These are phyloP conservation scores for Notiomystis cincta DNA, from an alignment of 2,113 vertebrate genomes.

Conservation along the genomic window DNA sequence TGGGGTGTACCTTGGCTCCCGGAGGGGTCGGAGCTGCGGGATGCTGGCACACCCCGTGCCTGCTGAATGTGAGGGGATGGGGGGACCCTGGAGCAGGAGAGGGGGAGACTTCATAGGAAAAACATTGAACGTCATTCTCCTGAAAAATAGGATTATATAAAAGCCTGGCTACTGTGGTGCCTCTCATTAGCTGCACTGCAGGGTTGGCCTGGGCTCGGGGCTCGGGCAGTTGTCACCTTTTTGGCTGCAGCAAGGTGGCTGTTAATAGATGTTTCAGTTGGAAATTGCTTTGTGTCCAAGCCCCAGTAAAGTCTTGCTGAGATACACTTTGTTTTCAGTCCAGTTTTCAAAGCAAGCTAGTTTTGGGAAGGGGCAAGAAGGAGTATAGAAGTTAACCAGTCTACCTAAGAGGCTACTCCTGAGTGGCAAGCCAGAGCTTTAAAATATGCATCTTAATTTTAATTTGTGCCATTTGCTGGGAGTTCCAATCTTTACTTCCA, in stretches of 20 bases:
- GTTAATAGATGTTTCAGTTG: not conserved
- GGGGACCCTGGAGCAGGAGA: not conserved
- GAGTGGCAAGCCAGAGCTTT: not conserved
- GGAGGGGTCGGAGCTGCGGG: rapidly evolving
- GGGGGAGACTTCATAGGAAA: not conserved
- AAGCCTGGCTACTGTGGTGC: not conserved
- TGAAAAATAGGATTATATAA: constrained; percentile 9
- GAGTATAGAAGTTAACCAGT: not conserved
- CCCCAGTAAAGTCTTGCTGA: not conserved
- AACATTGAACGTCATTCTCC: not conserved
- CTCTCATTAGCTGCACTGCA: not conserved
- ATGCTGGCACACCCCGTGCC: not conserved
- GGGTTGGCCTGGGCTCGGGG: rapidly evolving
- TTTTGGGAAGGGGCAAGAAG: not conserved
- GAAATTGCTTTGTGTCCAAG: not conserved
- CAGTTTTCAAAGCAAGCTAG: not conserved
- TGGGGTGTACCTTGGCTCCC: not conserved
- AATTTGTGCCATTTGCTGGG: not conserved
- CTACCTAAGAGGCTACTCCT: not conserved
- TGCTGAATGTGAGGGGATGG: not conserved
- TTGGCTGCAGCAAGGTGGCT: not conserved
- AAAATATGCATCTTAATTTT: not conserved
- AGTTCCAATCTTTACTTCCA: not conserved
- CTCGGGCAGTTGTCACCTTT: not conserved
- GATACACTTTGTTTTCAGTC: not conserved